These are phyloP conservation scores for Elaphurus davidianus DNA, from an alignment of 2,113 vertebrate species.

Conservation along the genomic window DNA sequence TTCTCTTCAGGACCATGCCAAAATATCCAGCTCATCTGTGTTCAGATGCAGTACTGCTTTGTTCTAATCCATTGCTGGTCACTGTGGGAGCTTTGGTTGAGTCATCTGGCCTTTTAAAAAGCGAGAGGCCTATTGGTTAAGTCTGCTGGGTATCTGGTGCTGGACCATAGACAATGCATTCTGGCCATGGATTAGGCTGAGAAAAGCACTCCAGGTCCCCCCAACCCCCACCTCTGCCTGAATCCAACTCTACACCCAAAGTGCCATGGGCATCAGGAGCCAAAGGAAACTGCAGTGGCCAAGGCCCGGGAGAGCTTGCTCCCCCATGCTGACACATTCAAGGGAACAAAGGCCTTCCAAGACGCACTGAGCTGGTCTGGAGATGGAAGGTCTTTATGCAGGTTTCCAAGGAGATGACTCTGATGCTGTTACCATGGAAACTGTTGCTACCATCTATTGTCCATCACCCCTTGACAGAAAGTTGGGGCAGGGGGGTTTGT, in stretches of 20 bases:
- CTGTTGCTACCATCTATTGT: slow-evolving; percentile 65
- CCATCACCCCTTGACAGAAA: slow-evolving; percentile 53
- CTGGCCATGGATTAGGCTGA: background rate
- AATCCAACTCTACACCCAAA: slow-evolving; percentile 15
- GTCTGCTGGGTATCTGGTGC: slow-evolving; percentile 6
- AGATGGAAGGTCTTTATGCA: slow-evolving; percentile 68
- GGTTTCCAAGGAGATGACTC: slow-evolving; percentile 68
- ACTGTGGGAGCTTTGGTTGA: slow-evolving; percentile 31
- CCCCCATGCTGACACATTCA: slow-evolving; percentile 68
- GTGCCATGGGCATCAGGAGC: background rate
- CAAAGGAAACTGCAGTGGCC: slow-evolving; percentile 43
- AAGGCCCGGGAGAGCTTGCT: slow-evolving; percentile 11
- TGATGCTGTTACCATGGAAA: slow-evolving; percentile 71
- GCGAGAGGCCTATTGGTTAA: background rate
- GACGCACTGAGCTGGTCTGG: slow-evolving; percentile 52
- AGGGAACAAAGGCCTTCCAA: slow-evolving; percentile 60
- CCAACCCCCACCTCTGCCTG: slow-evolving; percentile 23
- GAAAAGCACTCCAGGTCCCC: background rate
- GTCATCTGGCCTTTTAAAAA: slow-evolving; percentile 12
- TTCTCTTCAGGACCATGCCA: background rate
- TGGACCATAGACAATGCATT: background rate
- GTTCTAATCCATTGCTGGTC: slow-evolving; percentile 15
- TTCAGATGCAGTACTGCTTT: background rate
- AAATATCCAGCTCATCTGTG: background rate
- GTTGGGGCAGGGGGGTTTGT: background rate